Base-by-base conservation (phyloP, 2,888 invertebrate species). In the Drosophila nr. perissopoda region DNA sequence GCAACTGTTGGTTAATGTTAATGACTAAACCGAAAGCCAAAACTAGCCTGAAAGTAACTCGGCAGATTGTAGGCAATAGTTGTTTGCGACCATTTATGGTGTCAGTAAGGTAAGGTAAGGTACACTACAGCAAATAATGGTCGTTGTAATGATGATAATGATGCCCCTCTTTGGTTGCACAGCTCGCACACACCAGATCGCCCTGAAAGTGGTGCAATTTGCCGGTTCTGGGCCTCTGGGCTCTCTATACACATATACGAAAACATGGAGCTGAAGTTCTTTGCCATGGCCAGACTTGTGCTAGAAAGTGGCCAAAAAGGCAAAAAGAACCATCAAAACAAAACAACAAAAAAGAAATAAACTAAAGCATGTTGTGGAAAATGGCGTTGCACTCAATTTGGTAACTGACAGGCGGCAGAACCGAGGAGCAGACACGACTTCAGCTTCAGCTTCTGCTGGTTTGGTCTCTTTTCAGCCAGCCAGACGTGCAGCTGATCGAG, bases 351-450 rank as follows among this genome's bases (percentile, higher is more conserved):
- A 29, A 58, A 62, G 56, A 56, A 42, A 63, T 57, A 53, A 83
- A 87, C 70, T 83, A 82, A 82, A 77, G 70, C 88, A 88, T 90
- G 82, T 81, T 89, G 73, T 58, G 71, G 88, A 88, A 85, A 90
- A 90, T 86, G 87, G 86, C 78, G 81, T 58, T 91, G 89, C 89
- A 90, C 88, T 89, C 89, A 83, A 83, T 91, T 89, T 86, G 91
- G 91, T 86, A 91, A 83, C 89, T 76, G 89, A 77, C 89, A 74
- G 83, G 52, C 85, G 61, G 63, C 70, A 13, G 56, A 56, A 38
- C 70, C 31, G 65, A 76, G 52, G 58, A 60, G 48, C 63, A 69
- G 76, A 63, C 58, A 63, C 66, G 62, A 80, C 51, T 65, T 60
- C 49, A 27, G 52, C 73, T 71, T 27, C 29, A 46, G 10, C 38